phyloP scores from a whole-genome alignment of 1,140 invertebrate genomes.

The Heliconius hewitsoni region DNA sequence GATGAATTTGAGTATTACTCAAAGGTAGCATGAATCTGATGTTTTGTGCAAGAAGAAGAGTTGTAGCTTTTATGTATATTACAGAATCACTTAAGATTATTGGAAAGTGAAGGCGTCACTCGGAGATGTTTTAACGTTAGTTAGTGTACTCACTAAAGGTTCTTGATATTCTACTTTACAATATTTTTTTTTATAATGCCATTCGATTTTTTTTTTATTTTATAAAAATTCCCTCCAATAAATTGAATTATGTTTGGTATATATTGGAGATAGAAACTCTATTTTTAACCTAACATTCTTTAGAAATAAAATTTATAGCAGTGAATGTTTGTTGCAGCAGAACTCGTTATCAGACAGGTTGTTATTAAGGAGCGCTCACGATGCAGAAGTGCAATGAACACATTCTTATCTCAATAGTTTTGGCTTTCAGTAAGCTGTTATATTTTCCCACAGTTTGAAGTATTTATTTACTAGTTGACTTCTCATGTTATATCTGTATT shows the following conservation, averaged over 20 bases:
- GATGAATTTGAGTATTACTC: slow-evolving; percentile 48
- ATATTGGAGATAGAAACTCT: background rate
- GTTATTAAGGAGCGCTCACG: slow-evolving; percentile 21
- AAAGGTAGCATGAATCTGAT: slow-evolving; percentile 33
- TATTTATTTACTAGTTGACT: background rate
- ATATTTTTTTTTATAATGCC: background rate
- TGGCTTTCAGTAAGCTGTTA: slow-evolving; percentile 19
- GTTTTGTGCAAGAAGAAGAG: slow-evolving; percentile 15
- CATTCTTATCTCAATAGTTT: slow-evolving; percentile 22
- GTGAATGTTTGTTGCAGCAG: slow-evolving; percentile 11
- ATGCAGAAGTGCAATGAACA: slow-evolving; percentile 20
- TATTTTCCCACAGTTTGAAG: slow-evolving; percentile 12
- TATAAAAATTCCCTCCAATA: background rate
- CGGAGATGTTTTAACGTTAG: background rate
- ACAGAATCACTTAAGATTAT: slow-evolving; percentile 15
- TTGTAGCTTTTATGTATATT: slow-evolving; percentile 17
- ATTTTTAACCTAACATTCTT: background rate
- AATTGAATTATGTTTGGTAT: background rate
- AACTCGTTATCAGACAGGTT: slow-evolving; percentile 18
- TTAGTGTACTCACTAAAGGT: background rate
- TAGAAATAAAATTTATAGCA: background rate
- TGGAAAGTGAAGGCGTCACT: background rate
- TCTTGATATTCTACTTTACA: background rate
- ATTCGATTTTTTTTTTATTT: background rate
- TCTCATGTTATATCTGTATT: background rate